Evolutionary conservation across 1,140 invertebrate species (phyloP).

Genomic region (Cydia strobilella): DNA sequence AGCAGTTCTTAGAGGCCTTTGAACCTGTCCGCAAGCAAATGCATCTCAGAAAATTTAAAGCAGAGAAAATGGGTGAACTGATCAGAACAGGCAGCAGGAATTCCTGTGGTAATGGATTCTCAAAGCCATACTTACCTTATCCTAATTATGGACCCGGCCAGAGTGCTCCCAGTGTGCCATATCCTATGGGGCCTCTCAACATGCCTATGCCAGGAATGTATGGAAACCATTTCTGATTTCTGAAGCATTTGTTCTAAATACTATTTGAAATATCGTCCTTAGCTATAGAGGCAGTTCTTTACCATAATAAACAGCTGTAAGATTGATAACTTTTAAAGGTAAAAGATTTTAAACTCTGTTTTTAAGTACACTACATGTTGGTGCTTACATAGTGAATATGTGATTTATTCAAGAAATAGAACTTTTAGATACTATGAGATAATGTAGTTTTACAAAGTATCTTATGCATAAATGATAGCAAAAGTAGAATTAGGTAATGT

Average conservation of each 20-base stretch:
- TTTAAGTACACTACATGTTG: conserved; percentile 27
- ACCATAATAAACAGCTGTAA: conserved; percentile 4
- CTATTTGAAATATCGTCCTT: conserved; percentile 19
- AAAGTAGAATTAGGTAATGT: not conserved
- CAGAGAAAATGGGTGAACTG: conserved; percentile 92
- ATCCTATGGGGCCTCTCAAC: conserved; percentile 80
- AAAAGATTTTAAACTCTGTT: not conserved
- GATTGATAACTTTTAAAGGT: not conserved
- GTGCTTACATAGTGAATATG: conserved; percentile 31
- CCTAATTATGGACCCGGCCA: conserved; percentile 67
- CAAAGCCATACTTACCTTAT: conserved; percentile 69
- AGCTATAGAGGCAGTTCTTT: conserved; percentile 19
- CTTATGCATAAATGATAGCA: conserved; percentile 5
- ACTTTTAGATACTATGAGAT: conserved; percentile 18
- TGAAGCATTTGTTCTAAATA: not conserved
- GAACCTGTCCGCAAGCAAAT: conserved; percentile 86
- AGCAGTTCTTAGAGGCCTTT: conserved; percentile 90
- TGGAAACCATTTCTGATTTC: conserved; percentile 71
- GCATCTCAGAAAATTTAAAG: conserved; percentile 90
- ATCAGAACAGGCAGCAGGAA: conserved; percentile 75
- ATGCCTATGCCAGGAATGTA: conserved; percentile 83
- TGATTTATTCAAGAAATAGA: conserved; percentile 8
- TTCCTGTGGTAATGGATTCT: conserved; percentile 65
- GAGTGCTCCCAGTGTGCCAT: conserved; percentile 72
- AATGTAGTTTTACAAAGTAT: conserved; percentile 14